Conservation (phyloP, 2,888 invertebrate genomes). For the Limenitis arthemis region DNA sequence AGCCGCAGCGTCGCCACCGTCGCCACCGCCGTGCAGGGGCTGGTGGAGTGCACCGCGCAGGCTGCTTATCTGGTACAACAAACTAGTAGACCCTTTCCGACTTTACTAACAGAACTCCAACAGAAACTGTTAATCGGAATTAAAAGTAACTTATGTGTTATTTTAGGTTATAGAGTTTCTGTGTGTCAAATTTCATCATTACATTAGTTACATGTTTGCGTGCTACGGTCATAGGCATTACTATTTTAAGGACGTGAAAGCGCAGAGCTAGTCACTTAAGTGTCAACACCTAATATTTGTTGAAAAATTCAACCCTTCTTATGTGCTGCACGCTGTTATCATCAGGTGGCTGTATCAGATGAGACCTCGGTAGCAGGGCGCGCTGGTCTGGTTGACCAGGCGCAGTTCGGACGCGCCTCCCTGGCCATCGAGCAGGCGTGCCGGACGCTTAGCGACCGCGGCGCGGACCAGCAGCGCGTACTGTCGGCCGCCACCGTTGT, state of each 20-base stretch:
- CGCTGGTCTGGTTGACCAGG: constrained; percentile 90
- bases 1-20: constrained; percentile 87
- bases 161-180: no score
- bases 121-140: constrained; percentile 42
- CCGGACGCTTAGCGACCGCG: constrained; percentile 78
- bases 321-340: no score
- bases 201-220: no score
- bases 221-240: no score
- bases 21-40: constrained; percentile 89
- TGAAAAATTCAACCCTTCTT: no score
- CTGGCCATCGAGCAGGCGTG: constrained; percentile 94
- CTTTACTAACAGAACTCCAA: constrained; percentile 87
- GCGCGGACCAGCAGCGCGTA: constrained; percentile 82
- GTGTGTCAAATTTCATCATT: no score
- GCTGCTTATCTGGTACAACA: constrained; percentile 86
- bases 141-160: no score
- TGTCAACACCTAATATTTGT: no score
- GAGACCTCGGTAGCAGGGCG: constrained; percentile 90
- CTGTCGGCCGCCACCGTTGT: constrained; percentile 93
- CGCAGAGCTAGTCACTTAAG: no score
- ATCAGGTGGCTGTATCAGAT: constrained; percentile 90
- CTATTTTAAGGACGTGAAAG: no score
- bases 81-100: constrained; percentile 89
- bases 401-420: constrained; percentile 88
- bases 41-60: constrained; percentile 95